These are phyloP conservation scores for Tetranychus truncatus DNA, from an alignment of 2,888 invertebrate species.

Conservation along the genomic window DNA sequence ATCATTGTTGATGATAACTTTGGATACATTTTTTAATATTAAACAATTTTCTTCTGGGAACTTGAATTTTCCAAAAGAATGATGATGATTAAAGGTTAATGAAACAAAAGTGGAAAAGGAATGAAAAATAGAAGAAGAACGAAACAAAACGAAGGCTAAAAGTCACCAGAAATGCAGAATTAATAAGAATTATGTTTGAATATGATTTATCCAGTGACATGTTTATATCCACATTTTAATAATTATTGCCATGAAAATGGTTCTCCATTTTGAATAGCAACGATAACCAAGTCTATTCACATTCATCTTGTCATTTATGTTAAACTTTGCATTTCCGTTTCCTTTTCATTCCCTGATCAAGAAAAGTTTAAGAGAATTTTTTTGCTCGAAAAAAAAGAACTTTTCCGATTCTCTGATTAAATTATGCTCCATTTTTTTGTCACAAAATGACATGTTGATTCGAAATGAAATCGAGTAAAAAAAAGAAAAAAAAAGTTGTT, in stretches of 20 bases:
- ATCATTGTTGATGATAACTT: neutral
- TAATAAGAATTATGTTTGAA: neutral
- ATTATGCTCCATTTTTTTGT: too few species aligned
- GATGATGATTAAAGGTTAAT: too few species aligned
- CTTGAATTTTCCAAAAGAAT: neutral
- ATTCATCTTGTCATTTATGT: neutral
- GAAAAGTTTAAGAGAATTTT: too few species aligned
- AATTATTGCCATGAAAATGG: neutral
- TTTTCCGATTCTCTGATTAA: too few species aligned
- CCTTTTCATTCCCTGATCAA: neutral
- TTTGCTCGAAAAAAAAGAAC: too few species aligned
- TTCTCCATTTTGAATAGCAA: neutral
- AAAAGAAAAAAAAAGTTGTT: neutral
- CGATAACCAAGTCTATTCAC: neutral
- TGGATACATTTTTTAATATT: neutral
- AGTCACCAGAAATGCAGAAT: neutral
- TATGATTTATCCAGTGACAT: neutral
- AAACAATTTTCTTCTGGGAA: neutral
- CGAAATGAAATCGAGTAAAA: too few species aligned
- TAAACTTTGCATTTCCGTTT: neutral
- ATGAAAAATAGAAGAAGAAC: too few species aligned
- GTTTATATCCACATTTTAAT: neutral
- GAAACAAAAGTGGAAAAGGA: too few species aligned
- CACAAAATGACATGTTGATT: neutral
- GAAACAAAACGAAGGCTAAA: too few species aligned